phyloP scores from a whole-genome alignment of 1,140 invertebrate genomes.

The Drosophila orosa region DNA sequence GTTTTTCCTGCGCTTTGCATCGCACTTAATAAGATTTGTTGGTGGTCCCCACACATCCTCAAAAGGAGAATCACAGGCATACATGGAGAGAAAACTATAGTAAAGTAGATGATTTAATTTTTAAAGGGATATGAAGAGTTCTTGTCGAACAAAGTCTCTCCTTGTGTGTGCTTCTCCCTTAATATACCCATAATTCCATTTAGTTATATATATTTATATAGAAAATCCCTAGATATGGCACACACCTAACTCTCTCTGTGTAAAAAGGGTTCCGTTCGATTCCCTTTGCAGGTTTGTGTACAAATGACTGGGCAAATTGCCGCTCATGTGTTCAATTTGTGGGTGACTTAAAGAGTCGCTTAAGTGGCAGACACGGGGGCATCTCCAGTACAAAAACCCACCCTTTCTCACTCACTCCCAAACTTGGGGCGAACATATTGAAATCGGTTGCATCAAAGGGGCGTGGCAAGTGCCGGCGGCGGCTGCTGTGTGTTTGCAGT shows the following conservation, averaged over 20 bases:
- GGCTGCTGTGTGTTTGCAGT: constrained; percentile 26
- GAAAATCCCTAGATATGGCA: not conserved
- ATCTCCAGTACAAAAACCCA: not conserved
- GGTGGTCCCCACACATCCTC: not conserved
- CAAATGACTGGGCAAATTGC: constrained; percentile 29
- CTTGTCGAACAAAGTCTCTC: not conserved
- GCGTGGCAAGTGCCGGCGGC: constrained; percentile 35
- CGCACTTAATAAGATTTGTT: constrained; percentile 56
- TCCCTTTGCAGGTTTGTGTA: not conserved
- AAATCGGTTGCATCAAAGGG: constrained; percentile 51
- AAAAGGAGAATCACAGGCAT: not conserved
- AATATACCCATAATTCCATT: not conserved
- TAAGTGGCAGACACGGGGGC: constrained; percentile 5
- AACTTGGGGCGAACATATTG: constrained; percentile 22
- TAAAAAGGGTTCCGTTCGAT: not conserved
- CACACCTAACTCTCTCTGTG: not conserved
- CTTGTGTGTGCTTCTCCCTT: not conserved
- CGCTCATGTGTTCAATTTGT: constrained; percentile 47
- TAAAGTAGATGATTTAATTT: not conserved
- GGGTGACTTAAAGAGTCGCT: constrained; percentile 25
- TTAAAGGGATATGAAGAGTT: not conserved
- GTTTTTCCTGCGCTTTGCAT: constrained; percentile 50
- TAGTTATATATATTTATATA: not conserved
- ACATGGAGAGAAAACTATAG: not conserved
- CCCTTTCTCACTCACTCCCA: not conserved